These are phyloP conservation scores for Psylliodes chrysocephalus DNA, from an alignment of 2,888 invertebrate genomes.

Conservation along the genomic window DNA sequence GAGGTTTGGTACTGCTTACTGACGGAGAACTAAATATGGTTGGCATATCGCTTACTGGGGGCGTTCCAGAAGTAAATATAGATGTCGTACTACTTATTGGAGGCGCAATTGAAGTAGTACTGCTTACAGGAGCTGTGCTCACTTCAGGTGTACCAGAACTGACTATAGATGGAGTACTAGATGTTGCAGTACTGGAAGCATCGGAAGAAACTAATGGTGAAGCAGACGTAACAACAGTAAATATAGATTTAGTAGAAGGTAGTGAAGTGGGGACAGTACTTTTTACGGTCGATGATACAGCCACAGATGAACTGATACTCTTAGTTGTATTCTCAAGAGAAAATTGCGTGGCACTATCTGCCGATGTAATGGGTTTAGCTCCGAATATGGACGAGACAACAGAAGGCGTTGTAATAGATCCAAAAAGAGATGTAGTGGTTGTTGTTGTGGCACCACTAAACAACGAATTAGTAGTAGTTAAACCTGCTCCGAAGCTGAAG, in stretches of 20 bases:
- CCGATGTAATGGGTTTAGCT: constrained; percentile 6
- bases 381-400: constrained; percentile 32
- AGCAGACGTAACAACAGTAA: constrained; percentile 45
- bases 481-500: not conserved
- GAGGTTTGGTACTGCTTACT: constrained; percentile 4
- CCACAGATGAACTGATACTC: not conserved
- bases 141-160: constrained; percentile 24
- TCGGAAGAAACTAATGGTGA: not conserved
- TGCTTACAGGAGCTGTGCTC: constrained; percentile 6
- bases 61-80: constrained; percentile 22
- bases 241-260: constrained; percentile 46
- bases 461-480: constrained; percentile 9
- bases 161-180: constrained; percentile 17
- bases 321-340: constrained; percentile 1
- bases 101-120: constrained; percentile 21
- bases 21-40: constrained; percentile 49
- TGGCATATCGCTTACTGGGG: constrained; percentile 27
- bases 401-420: constrained; percentile 32
- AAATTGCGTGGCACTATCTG: constrained; percentile 25
- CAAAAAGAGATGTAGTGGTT: constrained; percentile 31
- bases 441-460: constrained; percentile 15
- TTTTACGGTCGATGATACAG: not conserved
- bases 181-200: not conserved
- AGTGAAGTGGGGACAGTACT: not conserved
- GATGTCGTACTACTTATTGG: constrained; percentile 32